Evolutionary conservation across 2,797 vertebrate species (phyloP).

Genomic region (Chiloscyllium punctatum): DNA sequence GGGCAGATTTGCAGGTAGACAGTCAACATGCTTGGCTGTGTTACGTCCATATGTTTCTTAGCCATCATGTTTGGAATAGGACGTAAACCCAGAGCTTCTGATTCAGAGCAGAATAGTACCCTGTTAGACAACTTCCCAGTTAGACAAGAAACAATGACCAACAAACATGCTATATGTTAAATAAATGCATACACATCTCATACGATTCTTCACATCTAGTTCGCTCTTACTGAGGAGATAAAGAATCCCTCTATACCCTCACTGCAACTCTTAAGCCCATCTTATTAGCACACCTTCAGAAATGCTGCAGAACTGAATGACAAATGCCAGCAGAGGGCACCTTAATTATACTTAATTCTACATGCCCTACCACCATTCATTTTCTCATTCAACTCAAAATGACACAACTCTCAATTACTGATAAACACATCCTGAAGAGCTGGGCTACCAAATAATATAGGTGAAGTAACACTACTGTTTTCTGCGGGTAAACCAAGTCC

Average conservation of each 20-base stretch:
- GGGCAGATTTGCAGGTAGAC: too few relatives aligned
- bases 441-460: background rate
- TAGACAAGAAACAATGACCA: background rate
- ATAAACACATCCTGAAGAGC: background rate
- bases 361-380: background rate
- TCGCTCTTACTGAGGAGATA: background rate
- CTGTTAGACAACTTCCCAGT: background rate
- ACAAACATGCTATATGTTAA: background rate
- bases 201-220: background rate
- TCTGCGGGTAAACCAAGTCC: background rate
- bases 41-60: too few relatives aligned
- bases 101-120: background rate
- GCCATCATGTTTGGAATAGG: background rate
- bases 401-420: background rate
- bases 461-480: background rate
- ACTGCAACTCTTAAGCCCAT: background rate
- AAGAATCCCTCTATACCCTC: background rate
- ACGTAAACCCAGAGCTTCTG: background rate
- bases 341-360: background rate
- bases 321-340: slow-evolving; percentile 18
- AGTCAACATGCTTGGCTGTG: background rate
- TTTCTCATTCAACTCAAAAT: background rate
- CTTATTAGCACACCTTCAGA: background rate
- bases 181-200: background rate
- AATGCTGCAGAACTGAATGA: background rate